phyloP scores from a whole-genome alignment of 2,888 invertebrate species.

The Nomada hirtipes region DNA sequence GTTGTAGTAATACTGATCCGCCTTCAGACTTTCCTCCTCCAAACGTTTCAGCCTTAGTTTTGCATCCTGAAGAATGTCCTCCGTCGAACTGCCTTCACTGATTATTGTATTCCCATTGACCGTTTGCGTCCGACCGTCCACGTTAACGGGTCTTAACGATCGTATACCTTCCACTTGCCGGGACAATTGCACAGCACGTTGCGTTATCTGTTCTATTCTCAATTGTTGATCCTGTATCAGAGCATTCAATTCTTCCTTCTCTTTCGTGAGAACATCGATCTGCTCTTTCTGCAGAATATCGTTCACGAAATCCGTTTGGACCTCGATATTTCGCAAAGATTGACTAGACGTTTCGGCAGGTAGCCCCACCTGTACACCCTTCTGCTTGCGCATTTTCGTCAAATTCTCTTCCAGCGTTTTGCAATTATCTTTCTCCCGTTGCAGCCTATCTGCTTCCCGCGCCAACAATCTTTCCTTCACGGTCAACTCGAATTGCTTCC shows the following conservation, averaged over 20 bases:
- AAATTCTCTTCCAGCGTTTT: constrained; percentile 77
- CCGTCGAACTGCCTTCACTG: constrained; percentile 82
- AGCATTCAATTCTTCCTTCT: constrained; percentile 77
- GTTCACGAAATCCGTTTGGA: constrained; percentile 77
- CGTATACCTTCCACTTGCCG: constrained; percentile 79
- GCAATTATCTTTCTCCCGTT: constrained; percentile 73
- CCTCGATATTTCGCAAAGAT: constrained; percentile 68
- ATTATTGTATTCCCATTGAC: constrained; percentile 73
- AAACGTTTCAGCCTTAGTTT: constrained; percentile 79
- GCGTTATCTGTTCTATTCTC: constrained; percentile 80
- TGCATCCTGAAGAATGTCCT: constrained; percentile 82
- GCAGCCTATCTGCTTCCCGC: constrained; percentile 79
- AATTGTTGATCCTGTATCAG: constrained; percentile 78
- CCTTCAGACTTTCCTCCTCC: constrained; percentile 80
- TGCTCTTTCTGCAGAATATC: constrained; percentile 62
- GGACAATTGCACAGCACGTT: constrained; percentile 76
- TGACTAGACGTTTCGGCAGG: constrained; percentile 40
- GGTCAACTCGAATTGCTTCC: constrained; percentile 77
- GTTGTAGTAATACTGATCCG: constrained; percentile 80
- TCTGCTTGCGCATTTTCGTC: constrained; percentile 76
- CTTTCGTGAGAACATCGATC: constrained; percentile 71
- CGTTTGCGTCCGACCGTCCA: constrained; percentile 64
- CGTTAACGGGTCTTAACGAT: constrained; percentile 56
- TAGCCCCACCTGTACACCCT: constrained; percentile 73
- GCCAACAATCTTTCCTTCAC: constrained; percentile 77